Conservation (phyloP, 2,113 vertebrate genomes). For the Tenebrosternarchus preto region DNA sequence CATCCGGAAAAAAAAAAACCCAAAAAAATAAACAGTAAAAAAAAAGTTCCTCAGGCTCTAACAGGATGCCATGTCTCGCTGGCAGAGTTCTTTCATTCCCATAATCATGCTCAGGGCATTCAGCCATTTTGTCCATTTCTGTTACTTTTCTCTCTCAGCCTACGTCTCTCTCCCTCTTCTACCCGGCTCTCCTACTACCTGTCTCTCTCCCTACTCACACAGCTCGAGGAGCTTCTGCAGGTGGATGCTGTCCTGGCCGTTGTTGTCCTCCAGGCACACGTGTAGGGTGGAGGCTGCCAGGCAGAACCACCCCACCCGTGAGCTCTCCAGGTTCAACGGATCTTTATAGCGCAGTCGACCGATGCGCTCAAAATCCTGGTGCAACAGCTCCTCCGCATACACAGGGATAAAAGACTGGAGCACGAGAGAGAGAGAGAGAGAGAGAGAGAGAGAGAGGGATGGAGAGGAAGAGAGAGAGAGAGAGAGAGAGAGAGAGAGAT, state of each 20-base stretch:
- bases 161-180: neutral
- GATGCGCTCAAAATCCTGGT: conserved; percentile 82
- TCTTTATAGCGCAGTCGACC: conserved; percentile 89
- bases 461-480: neutral
- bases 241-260: conserved; percentile 80
- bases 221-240: conserved; percentile 91
- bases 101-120: no score
- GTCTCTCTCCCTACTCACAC: conserved; percentile 75
- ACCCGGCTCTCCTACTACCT: no score
- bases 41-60: no score
- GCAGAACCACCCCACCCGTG: conserved; percentile 88
- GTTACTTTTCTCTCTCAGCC: no score
- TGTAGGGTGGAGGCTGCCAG: conserved; percentile 79
- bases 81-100: no score
- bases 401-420: conserved; percentile 80
- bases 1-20: neutral
- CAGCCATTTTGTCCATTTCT: no score
- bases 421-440: neutral
- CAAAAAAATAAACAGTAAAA: neutral
- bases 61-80: no score
- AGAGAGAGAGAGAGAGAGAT: neutral
- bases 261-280: conserved; percentile 69
- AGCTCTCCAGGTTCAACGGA: conserved; percentile 83
- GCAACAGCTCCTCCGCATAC: conserved; percentile 80
- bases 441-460: neutral